Evolutionary conservation across 2,113 vertebrate species (phyloP), one percentile per base, ranked within the genome.

Genomic region (Sakesphorus luctuosus): DNA sequence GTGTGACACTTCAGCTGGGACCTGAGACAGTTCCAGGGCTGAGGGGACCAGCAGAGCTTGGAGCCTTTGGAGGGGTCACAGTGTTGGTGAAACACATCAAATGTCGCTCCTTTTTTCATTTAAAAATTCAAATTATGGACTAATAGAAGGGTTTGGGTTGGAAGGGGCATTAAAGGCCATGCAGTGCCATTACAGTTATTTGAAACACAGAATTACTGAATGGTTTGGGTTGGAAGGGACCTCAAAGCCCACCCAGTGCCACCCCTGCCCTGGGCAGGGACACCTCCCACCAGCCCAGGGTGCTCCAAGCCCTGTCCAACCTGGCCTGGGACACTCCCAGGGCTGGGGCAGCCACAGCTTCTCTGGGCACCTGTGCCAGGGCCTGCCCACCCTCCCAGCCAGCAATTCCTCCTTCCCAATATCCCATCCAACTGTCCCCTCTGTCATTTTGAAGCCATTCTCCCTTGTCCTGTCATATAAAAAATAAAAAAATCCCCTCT

Each of bases 231-330:
- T 20, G 28, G 46, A 8, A 53, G 16, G 52, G 46, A 9, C 28
- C 0, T 38, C 18, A 6, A n/a, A 75, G 13, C 14, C 2, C 16
- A 33, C 17, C 28, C 4, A 10, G 12, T 66, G 1, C 40, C 20
- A 33, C 23, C 25, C 15, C 28, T 21, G 40, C 24, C 20, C 11
- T 7, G 13, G 15, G 29, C 31, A 73, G 44, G 35, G 35, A 7
- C 59, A 36, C 3, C 11, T 74, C 3, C 28, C 61, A 46, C 61
- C 2, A 1, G 8, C 18, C 61, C 69, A 67, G 61, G 44, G 0
- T 24, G 26, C 36, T 78, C 65, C 84, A 26, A 62, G 11, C 74
- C n/a, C 55, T 40, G 33, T 52, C 47, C 40, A 46, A 0, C 29
- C 55, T 62, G 55, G 38, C 47, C 17, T 62, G 14, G 71, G 53